phyloP scores from a whole-genome alignment of 2,113 vertebrate species.

The Puma concolor region DNA sequence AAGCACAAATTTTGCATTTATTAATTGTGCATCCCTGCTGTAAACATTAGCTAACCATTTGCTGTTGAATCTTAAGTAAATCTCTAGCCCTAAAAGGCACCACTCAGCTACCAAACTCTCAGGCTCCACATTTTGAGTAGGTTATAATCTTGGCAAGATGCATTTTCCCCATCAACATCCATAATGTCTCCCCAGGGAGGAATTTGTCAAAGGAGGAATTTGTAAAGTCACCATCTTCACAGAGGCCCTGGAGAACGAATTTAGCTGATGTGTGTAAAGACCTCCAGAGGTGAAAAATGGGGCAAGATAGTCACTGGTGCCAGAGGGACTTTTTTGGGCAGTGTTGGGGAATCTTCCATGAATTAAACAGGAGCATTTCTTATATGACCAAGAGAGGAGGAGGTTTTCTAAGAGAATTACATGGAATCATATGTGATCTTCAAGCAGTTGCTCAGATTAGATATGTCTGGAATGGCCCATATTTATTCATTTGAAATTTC shows the following conservation, averaged over 20 bases:
- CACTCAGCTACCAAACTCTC: constrained; percentile 25
- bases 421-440: neutral
- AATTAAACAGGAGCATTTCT: constrained; percentile 65
- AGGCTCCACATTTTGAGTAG: constrained; percentile 33
- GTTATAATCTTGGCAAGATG: constrained; percentile 69
- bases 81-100: constrained; percentile 45
- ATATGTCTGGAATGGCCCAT: neutral
- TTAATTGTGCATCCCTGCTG: constrained; percentile 64
- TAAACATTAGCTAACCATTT: constrained; percentile 69
- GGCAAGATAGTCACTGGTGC: constrained; percentile 39
- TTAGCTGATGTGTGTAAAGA: constrained; percentile 78
- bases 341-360: constrained; percentile 22
- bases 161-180: constrained; percentile 72
- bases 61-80: constrained; percentile 56
- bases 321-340: constrained; percentile 54
- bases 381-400: neutral
- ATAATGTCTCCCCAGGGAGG: constrained; percentile 66
- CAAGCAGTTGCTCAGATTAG: neutral
- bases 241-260: constrained; percentile 71
- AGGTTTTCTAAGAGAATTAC: neutral
- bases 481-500: neutral
- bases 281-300: constrained; percentile 77
- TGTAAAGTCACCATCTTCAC: constrained; percentile 78
- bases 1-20: constrained; percentile 57
- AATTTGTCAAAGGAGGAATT: constrained; percentile 79